Evolutionary conservation across 2,797 vertebrate species (phyloP).

Genomic region (Gymnoscopelus braueri): DNA sequence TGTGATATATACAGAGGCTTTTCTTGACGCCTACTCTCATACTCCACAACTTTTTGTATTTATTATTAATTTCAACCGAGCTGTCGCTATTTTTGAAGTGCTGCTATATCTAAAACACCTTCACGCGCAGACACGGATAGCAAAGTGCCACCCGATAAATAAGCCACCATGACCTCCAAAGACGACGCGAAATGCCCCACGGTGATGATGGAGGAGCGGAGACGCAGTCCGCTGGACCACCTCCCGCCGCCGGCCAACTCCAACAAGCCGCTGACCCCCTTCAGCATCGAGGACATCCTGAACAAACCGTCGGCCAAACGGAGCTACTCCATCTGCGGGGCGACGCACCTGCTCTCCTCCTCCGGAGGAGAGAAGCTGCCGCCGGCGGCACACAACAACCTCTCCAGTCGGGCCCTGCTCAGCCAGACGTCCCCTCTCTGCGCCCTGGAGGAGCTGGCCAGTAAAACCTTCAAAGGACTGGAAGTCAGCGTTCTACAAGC

Average conservation of each 20-base stretch:
- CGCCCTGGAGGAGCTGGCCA: conserved; percentile 90
- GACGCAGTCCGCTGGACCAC: conserved; percentile 89
- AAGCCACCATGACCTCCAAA: conserved; percentile 87
- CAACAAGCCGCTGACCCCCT: conserved; percentile 94
- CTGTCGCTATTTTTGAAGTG: no score
- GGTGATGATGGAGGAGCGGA: conserved; percentile 84
- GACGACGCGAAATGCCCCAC: conserved; percentile 86
- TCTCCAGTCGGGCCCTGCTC: conserved; percentile 84
- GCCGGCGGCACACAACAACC: conserved; percentile 80
- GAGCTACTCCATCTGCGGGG: conserved; percentile 87
- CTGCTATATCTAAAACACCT: no score
- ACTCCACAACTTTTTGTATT: background rate
- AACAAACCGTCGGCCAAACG: conserved; percentile 90
- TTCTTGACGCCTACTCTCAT: background rate
- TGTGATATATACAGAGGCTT: conserved; percentile 65
- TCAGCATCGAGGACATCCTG: conserved; percentile 96
- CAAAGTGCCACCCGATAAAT: conserved; percentile 5
- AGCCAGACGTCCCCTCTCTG: conserved; percentile 90
- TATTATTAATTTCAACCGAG: no score
- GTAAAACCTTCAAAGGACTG: conserved; percentile 92
- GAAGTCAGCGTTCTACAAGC: conserved; percentile 93
- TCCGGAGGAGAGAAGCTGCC: conserved; percentile 81
- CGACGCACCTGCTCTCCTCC: conserved; percentile 83
- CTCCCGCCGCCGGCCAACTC: conserved; percentile 92
- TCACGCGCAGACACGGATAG: conserved; percentile 33